A percentile compares a stretch with the other conserved stretches of the same genome.
Evolutionary conservation across 1,140 invertebrate species (phyloP).

Genomic region (Zophobas atratus): DNA sequence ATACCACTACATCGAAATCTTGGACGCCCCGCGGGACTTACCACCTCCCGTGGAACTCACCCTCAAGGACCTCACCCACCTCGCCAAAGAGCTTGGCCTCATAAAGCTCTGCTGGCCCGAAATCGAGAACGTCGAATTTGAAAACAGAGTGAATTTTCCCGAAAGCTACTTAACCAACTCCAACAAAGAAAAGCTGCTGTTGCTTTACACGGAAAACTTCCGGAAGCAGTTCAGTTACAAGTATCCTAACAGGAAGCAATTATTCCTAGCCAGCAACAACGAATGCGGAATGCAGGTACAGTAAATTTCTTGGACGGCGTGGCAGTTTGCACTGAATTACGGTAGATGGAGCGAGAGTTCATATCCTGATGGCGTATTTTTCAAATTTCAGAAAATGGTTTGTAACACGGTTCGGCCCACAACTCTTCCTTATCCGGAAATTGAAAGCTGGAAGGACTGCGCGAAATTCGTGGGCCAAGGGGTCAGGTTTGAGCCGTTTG

Average conservation of each 20-base stretch:
- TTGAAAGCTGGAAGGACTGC: constrained; percentile 75
- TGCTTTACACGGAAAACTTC: constrained; percentile 88
- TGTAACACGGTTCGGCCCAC: constrained; percentile 79
- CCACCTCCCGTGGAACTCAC: constrained; percentile 63
- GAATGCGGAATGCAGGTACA: constrained; percentile 77
- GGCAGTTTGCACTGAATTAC: neutral
- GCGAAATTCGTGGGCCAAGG: constrained; percentile 75
- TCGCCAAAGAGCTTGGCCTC: constrained; percentile 69
- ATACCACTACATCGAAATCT: constrained; percentile 60
- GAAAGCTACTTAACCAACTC: constrained; percentile 80
- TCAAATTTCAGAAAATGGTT: constrained; percentile 77
- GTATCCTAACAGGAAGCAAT: constrained; percentile 78
- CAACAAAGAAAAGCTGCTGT: constrained; percentile 83
- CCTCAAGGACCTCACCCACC: constrained; percentile 65
- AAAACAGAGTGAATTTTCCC: constrained; percentile 75
- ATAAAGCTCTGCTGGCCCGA: constrained; percentile 72
- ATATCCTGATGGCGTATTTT: constrained; percentile 33
- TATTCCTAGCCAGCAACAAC: constrained; percentile 85
- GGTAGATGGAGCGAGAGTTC: constrained; percentile 45
- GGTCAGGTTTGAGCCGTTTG: constrained; percentile 74
- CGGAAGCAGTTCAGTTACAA: constrained; percentile 81
- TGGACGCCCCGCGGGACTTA: constrained; percentile 60
- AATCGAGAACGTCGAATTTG: constrained; percentile 69
- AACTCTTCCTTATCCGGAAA: constrained; percentile 73
- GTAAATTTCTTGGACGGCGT: constrained; percentile 49